Evolutionary conservation across 2,113 vertebrate genomes (phyloP).

Genomic region (Epinephelus fuscoguttatus): DNA sequence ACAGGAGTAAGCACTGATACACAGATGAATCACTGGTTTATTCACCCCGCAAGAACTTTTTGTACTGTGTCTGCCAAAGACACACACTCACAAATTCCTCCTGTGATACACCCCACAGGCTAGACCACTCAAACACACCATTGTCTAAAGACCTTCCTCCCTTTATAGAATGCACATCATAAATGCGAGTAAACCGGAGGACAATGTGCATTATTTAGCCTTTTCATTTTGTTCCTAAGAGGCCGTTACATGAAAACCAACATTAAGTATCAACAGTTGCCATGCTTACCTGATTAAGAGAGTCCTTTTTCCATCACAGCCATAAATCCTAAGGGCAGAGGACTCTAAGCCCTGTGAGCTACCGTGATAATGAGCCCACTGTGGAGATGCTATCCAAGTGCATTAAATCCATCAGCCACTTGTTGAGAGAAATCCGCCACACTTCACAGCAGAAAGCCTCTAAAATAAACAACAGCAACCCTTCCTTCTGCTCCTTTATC

Average conservation of each 20-base stretch:
- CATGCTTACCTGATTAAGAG: slow-evolving; percentile 69
- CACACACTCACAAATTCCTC: slow-evolving; percentile 18
- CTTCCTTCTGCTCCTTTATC: slow-evolving; percentile 29
- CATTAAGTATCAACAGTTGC: slow-evolving; percentile 35
- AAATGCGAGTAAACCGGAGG: neutral
- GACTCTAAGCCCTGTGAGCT: slow-evolving; percentile 58
- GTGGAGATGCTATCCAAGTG: slow-evolving; percentile 63
- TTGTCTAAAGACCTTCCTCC: slow-evolving; percentile 1
- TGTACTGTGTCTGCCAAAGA: slow-evolving; percentile 28
- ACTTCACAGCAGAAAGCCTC: slow-evolving; percentile 40
- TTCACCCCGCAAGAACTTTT: slow-evolving; percentile 45
- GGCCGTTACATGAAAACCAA: slow-evolving; percentile 5
- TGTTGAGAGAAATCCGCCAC: slow-evolving; percentile 71
- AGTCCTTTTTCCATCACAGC: slow-evolving; percentile 56
- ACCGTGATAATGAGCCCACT: slow-evolving; percentile 67
- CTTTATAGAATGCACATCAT: neutral
- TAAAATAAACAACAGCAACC: slow-evolving; percentile 41
- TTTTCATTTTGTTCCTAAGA: slow-evolving; percentile 3
- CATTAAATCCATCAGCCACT: slow-evolving; percentile 82
- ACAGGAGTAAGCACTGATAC: slow-evolving; percentile 38
- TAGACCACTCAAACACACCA: slow-evolving; percentile 25
- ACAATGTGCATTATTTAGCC: slow-evolving; percentile 21
- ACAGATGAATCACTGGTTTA: slow-evolving; percentile 66
- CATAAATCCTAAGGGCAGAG: slow-evolving; percentile 67
- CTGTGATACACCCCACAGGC: slow-evolving; percentile 10